Conservation (phyloP, 2,888 invertebrate species). For the Dione juno region DNA sequence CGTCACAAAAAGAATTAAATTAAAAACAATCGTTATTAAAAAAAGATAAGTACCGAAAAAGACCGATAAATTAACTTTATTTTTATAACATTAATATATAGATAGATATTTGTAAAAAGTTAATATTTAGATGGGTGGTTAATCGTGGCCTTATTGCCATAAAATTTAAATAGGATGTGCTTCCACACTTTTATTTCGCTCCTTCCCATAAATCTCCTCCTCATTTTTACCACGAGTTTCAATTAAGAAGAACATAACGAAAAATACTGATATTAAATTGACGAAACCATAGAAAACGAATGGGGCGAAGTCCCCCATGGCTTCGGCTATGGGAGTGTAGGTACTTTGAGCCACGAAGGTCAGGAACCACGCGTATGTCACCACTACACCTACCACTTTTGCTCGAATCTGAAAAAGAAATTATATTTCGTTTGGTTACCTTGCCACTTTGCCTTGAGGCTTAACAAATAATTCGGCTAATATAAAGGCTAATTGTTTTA, state of each 20-base stretch:
- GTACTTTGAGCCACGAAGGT: conserved; percentile 51
- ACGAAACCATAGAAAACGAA: conserved; percentile 63
- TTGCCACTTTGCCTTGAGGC: no score
- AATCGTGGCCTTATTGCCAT: not conserved
- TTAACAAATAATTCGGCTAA: no score
- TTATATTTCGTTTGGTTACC: no score
- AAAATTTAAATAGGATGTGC: not conserved
- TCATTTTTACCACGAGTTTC: conserved; percentile 72
- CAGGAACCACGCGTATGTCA: conserved; percentile 55
- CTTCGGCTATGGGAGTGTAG: conserved; percentile 49
- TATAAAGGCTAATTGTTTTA: no score
- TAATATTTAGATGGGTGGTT: not conserved
- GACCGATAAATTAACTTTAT: no score
- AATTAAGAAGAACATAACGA: conserved; percentile 60
- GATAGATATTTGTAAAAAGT: not conserved
- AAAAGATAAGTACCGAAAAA: no score
- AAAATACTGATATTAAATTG: conserved; percentile 58
- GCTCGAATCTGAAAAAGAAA: conserved; percentile 59
- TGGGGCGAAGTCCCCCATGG: conserved; percentile 59
- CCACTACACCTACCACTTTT: conserved; percentile 56
- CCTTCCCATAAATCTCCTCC: conserved; percentile 51
- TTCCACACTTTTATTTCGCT: not conserved
- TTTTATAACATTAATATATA: not conserved
- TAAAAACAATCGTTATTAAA: no score
- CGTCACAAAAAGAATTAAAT: no score